Conservation (phyloP, 2,888 invertebrate genomes). For the Euplagia quadripunctaria region DNA sequence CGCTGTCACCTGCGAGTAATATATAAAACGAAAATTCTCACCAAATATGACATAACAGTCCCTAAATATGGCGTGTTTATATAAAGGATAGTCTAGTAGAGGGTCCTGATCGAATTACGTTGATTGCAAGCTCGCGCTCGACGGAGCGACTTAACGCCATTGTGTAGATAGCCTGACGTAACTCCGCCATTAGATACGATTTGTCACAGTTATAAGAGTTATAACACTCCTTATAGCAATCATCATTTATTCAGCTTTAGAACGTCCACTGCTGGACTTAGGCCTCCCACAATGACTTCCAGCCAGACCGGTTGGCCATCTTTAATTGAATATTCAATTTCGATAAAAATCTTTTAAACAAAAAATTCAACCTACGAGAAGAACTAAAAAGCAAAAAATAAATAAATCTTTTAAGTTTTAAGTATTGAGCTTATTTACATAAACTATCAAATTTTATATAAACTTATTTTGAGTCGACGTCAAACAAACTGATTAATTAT, state of each 20-base stretch:
- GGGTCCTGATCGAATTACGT: conserved; percentile 51
- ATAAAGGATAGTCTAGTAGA: conserved; percentile 24
- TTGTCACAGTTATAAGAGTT: neutral
- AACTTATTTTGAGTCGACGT: no score
- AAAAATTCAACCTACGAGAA: no score
- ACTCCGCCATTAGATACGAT: conserved; percentile 20
- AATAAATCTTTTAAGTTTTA: no score
- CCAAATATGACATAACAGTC: conserved; percentile 18
- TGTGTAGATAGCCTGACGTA: conserved; percentile 35
- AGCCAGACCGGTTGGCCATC: no score
- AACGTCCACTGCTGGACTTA: no score
- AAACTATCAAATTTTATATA: no score
- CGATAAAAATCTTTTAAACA: no score
- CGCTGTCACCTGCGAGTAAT: neutral
- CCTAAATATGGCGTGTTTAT: conserved; percentile 32
- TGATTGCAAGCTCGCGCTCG: conserved; percentile 61
- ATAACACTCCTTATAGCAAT: neutral
- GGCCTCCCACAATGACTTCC: no score
- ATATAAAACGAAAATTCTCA: conserved; percentile 1
- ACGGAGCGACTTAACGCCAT: conserved; percentile 60
- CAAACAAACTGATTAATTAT: no score
- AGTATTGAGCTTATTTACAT: no score
- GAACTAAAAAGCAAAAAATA: no score
- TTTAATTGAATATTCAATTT: no score
- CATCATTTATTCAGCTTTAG: neutral